Evolutionary conservation across 2,888 invertebrate genomes (phyloP), one percentile per base, ranked within the genome.

Genomic region (Limnephilus lunatus): DNA sequence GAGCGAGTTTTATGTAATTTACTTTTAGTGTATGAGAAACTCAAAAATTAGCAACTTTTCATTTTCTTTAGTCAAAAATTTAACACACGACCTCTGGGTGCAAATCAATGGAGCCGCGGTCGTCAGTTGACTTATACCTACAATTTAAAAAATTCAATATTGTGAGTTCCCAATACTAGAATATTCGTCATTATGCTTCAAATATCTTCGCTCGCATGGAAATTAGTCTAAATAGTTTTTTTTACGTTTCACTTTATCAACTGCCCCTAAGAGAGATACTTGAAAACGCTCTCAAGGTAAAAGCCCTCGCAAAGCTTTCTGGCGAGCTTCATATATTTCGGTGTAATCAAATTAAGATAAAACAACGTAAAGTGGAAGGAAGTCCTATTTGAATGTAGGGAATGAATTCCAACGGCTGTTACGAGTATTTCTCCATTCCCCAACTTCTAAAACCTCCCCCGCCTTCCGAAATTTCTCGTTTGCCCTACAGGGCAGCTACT

Each of bases 271-370:
- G 82, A 44, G 31, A 48, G 44, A 81, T 91, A 81, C 87, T 91
- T 82, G 32, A 44, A 81, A 88, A 82, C 87, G 68, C 81, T 88
- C 32, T 81, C 87, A 81, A 87, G 91, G 91, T 91, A 82, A 88
- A 91, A 91, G 91, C 85, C 81, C 85, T 85, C 80, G 53, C 85
- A 31, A 53, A 48, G 85, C 91, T 82, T 89, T 89, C 91, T 82
- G 91, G 91, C 85, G 32, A 39, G 92, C 87, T 92, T 85, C 92
- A 91, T 92, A 92, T 90, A 92, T 92, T 91, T 92, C 89, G 86
- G 87, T 90, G 92, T 92, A 92, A 93, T 93, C 93, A 93, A 93
- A 93, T 93, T 93, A 93, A 93, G 92, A 92, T 92, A 93, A 93
- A 91, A 93, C 93, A 93, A 93, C 90, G 90, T 87, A 87, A 93